Evolutionary conservation across 2,888 invertebrate genomes (phyloP).

Genomic region (Volucella inflata): DNA sequence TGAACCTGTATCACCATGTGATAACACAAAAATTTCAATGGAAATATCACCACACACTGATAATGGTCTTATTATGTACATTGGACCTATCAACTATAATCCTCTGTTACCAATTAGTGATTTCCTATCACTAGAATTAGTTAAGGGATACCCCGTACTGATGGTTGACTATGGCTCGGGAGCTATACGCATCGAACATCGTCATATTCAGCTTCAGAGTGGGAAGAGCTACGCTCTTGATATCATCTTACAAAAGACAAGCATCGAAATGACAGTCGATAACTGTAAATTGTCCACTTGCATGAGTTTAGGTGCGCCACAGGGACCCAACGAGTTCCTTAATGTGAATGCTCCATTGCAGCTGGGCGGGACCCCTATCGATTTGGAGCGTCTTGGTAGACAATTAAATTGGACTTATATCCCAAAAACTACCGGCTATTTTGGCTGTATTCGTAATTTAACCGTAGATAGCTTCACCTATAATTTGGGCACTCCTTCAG

Average conservation of each 20-base stretch:
- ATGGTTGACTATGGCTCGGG: constrained; percentile 95
- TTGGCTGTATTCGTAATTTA: constrained; percentile 96
- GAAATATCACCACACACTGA: constrained; percentile 91
- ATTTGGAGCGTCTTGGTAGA: constrained; percentile 86
- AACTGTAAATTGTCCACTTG: constrained; percentile 89
- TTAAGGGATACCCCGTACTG: constrained; percentile 92
- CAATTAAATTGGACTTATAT: constrained; percentile 88
- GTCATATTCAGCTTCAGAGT: constrained; percentile 90
- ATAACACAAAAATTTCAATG: constrained; percentile 91
- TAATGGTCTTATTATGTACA: constrained; percentile 94
- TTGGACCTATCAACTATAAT: constrained; percentile 91
- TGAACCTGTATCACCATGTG: constrained; percentile 93
- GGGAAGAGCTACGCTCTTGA: constrained; percentile 95
- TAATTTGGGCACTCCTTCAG: constrained; percentile 93
- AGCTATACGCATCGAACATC: constrained; percentile 88
- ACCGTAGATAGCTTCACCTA: constrained; percentile 94
- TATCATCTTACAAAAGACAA: constrained; percentile 87
- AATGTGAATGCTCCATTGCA: constrained; percentile 95
- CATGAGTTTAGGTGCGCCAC: constrained; percentile 88
- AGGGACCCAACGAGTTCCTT: constrained; percentile 89
- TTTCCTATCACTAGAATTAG: constrained; percentile 94
- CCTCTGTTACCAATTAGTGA: constrained; percentile 89
- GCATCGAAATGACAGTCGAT: constrained; percentile 91
- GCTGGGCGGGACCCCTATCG: constrained; percentile 90
- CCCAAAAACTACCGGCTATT: constrained; percentile 89